Conservation (phyloP, 2,888 invertebrate genomes). For the Bombyx huttoni region DNA sequence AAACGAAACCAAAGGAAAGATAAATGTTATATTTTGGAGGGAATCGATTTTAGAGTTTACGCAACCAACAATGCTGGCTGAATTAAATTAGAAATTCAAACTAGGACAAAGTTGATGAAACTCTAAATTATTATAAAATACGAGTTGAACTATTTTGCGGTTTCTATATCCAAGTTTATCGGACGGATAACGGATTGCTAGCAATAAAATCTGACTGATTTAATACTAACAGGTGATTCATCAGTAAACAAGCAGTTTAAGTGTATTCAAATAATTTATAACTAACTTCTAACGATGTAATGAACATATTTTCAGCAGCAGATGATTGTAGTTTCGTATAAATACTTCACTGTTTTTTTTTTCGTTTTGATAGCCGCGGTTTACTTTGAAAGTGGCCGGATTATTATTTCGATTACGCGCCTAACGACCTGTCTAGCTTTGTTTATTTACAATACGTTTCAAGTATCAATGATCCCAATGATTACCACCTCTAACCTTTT, state of each 20-base stretch:
- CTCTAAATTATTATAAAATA: neutral
- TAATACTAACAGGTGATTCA: slow-evolving; percentile 34
- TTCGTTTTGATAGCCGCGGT: no score
- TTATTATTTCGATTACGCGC: slow-evolving; percentile 1
- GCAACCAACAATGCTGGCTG: neutral
- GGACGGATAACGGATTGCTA: slow-evolving; percentile 26
- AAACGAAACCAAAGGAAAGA: no score
- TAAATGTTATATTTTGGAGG: no score
- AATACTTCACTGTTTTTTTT: neutral
- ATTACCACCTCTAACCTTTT: slow-evolving; percentile 23
- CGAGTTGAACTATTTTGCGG: slow-evolving; percentile 31
- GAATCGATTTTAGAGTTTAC: neutral
- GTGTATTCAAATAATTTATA: neutral
- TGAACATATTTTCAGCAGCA: neutral
- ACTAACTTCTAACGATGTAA: neutral
- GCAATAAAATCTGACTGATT: slow-evolving; percentile 35
- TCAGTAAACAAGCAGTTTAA: slow-evolving; percentile 2
- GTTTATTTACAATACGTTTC: slow-evolving; percentile 15
- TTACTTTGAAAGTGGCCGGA: no score
- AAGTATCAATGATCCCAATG: slow-evolving; percentile 15
- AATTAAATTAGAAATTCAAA: slow-evolving; percentile 1
- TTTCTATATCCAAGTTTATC: slow-evolving; percentile 21
- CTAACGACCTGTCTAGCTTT: slow-evolving; percentile 9
- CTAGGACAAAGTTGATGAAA: slow-evolving; percentile 1
- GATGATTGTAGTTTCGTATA: neutral